Conservation (phyloP, 2,797 vertebrate species). For the Pitangus sulphuratus region DNA sequence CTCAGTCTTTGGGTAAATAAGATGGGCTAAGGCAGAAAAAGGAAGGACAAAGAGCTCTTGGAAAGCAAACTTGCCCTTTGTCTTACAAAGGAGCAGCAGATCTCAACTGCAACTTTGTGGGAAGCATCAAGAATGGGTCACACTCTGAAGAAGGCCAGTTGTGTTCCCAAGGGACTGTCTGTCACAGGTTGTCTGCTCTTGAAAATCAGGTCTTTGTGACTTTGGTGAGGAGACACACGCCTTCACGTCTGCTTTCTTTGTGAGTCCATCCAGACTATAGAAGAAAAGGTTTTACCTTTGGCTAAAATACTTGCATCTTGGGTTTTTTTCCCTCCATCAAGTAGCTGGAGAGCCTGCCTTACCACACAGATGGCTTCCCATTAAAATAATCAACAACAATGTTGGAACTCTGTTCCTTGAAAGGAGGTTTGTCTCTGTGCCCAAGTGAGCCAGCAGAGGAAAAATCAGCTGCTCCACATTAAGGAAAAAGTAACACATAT, state of each 20-base stretch:
- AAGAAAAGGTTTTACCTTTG: not conserved
- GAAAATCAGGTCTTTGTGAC: not conserved
- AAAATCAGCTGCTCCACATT: conserved; percentile 63
- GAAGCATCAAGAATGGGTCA: not conserved
- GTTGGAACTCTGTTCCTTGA: conserved; percentile 57
- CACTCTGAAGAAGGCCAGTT: not conserved
- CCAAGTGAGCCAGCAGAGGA: conserved; percentile 6
- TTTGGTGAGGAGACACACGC: not conserved
- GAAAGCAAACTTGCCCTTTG: not conserved
- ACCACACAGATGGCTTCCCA: conserved; percentile 28
- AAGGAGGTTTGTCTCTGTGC: conserved; percentile 44
- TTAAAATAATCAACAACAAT: conserved; percentile 57
- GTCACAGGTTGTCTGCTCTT: not conserved
- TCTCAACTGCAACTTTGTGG: not conserved
- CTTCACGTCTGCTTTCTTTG: not conserved
- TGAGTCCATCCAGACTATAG: not conserved
- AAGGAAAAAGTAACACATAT: conserved; percentile 52
- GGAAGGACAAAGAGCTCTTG: not conserved
- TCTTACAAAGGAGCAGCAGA: not conserved
- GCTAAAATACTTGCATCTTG: not conserved
- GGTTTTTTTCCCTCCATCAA: not conserved
- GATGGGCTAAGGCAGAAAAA: not conserved
- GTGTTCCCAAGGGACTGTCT: not conserved
- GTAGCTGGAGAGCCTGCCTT: not conserved
- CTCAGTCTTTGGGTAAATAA: not conserved